These are phyloP conservation scores for Maniola jurtina DNA, from an alignment of 1,140 invertebrate species.

Conservation along the genomic window DNA sequence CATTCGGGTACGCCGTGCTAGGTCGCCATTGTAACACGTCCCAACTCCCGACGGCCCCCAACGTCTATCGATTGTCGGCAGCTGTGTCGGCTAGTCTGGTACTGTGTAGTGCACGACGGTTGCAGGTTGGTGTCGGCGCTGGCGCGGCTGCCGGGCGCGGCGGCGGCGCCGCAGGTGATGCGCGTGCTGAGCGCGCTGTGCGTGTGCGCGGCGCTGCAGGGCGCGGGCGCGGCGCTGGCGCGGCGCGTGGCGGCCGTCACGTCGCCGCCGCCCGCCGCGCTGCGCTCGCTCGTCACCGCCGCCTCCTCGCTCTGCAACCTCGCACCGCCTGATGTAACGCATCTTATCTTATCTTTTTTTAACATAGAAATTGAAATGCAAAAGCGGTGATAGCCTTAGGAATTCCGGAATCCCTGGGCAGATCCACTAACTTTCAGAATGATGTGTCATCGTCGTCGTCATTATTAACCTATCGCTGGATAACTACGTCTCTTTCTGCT, in stretches of 20 bases:
- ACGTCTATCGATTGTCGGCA: too few species aligned
- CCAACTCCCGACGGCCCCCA: too few species aligned
- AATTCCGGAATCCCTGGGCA: conserved; percentile 15
- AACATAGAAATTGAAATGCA: too few species aligned
- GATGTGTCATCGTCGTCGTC: too few species aligned
- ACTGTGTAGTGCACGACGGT: too few species aligned
- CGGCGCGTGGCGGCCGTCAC: conserved; percentile 37
- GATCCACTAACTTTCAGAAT: neutral
- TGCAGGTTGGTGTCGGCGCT: conserved; percentile 49
- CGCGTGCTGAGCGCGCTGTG: conserved; percentile 37
- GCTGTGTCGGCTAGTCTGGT: too few species aligned
- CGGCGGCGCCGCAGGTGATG: conserved; percentile 35
- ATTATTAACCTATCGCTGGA: neutral
- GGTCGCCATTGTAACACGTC: too few species aligned
- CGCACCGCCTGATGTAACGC: conserved; percentile 30
- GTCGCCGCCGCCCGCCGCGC: conserved; percentile 40
- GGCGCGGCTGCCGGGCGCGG: conserved; percentile 36
- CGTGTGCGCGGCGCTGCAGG: conserved; percentile 31
- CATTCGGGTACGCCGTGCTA: too few species aligned
- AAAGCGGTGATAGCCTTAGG: neutral
- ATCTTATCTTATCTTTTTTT: neutral
- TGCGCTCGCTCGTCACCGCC: conserved; percentile 37
- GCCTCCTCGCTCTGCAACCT: conserved; percentile 39
- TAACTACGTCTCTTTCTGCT: too few species aligned
- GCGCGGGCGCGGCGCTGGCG: conserved; percentile 39